Evolutionary conservation across 2,113 vertebrate genomes (phyloP), one percentile per base, ranked within the genome.

Genomic region (Seriola rivoliana): DNA sequence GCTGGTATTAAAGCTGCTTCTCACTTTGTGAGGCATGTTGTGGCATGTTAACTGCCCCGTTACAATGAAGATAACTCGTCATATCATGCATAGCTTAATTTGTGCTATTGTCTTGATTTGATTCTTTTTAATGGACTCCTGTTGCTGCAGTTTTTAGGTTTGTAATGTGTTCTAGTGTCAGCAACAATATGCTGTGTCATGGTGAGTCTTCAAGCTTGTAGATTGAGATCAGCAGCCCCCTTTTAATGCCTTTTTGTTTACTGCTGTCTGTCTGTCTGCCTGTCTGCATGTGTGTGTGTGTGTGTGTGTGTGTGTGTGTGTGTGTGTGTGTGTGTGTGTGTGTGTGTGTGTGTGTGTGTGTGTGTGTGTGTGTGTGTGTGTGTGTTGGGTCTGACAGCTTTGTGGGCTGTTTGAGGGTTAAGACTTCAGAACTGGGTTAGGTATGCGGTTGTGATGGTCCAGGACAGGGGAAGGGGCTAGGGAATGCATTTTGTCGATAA

Each of bases 171-270:
- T 50, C 57, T 40, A n/a, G 4, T 25, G 11, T 58, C 3, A 5
- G 42, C 11, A 19, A 59, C 64, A 36, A 58, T 42, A 4, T 84
- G 82, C 75, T 84, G 73, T 4, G 75, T 86, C 82, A 89, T 21
- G 68, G 63, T 16, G 16, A 48, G 40, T 46, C 58, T 58, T 52
- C 6, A 32, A 40, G 46, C 48, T 42, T 46, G 23, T 50, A 60
- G 38, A 44, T 12, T 8, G 32, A 54, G 54, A 77, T 78, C 69
- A 78, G 80, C 82, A 64, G 9, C 8, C 12, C 4, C 17, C 25
- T 48, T 71, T 71, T 29, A 2, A 6, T 29, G 29, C 1, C 16
- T 46, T 8, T 71, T n/a, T 84, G 13, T 66, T 81, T 75, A 5
- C 2, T 46, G 59, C 42, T 57, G 40, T 69, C 36, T 42, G 16